Base-by-base conservation (phyloP, 2,113 vertebrate genomes). In the Chaenocephalus aceratus region DNA sequence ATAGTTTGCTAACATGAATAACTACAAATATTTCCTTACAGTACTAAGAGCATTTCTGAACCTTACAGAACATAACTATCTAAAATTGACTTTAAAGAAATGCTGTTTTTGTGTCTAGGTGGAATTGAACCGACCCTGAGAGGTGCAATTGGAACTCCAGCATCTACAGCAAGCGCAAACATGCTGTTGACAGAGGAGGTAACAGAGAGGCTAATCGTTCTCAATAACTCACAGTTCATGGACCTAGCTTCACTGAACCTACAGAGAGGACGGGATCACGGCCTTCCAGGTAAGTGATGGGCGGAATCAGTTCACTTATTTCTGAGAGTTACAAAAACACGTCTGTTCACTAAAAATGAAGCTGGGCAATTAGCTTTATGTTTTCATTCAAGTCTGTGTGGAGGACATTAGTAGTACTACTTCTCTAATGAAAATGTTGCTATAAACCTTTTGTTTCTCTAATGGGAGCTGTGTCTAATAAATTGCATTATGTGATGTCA, bases 261-360 rank as follows among this genome's bases (percentile, higher is more conserved):
- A 79, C 98, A 99, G 91, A 94, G 98, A 44, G 97, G 97, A 61
- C 95, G 97, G 36, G 98, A 99, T 81, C 98, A 99, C 0, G 98
- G 95, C 10, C 96, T 99, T 8, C 96, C 97, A 95, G 98, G 98
- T 98, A 61, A 85, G 76, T 11, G 13, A 15, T 13, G 11, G 18
- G 16, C 64, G 49, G 7, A 21, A 26, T 16, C 11, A 14, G 15
- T 34, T 34, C 26, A 58, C 23, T 16, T 59, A 23, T 59, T 59
- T 34, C n/a, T 0, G 10, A 34, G 2, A 34, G 7, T 34, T 59
- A 15, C 58, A 60, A 18, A 61, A 10, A 6, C 15, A 41, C 16
- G 4, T 60, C 14, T 36, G 58, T 60, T 60, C 58, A 4, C 14
- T 16, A 59, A 57, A 26, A 14, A 13, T 59, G 2, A 59, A 36